These are phyloP conservation scores for Lontra canadensis DNA, from an alignment of 2,113 vertebrate genomes.

Conservation along the genomic window DNA sequence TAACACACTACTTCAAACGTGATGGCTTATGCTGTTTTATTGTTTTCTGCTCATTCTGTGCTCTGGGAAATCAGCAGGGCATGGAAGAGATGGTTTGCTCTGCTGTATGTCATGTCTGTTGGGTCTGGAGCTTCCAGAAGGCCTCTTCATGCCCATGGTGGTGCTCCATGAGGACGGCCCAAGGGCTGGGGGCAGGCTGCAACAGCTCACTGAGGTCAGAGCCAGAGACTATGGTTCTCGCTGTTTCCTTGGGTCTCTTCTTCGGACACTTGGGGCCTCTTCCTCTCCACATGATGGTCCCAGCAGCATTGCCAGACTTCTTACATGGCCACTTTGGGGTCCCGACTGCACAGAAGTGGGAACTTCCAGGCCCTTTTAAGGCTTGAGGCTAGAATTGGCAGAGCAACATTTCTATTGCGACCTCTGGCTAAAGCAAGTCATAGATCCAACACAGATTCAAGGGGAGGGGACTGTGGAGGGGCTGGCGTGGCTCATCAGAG, in stretches of 20 bases:
- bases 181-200: background rate
- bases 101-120: background rate
- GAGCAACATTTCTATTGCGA: background rate
- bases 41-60: background rate
- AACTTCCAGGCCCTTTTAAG: background rate
- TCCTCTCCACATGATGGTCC: background rate
- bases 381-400: background rate
- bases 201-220: fast-evolving
- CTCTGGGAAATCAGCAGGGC: background rate
- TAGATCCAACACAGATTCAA: background rate
- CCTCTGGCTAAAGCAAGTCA: background rate
- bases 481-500: background rate
- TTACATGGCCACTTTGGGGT: background rate
- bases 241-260: background rate
- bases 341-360: background rate
- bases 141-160: fast-evolving
- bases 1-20: background rate
- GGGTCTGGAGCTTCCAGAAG: background rate
- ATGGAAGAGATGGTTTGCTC: background rate
- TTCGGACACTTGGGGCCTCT: background rate
- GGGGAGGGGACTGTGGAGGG: background rate
- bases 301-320: background rate
- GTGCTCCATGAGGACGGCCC: background rate
- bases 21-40: background rate
- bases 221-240: background rate